Conservation (phyloP, 2,797 vertebrate genomes). For the Tinamus major region DNA sequence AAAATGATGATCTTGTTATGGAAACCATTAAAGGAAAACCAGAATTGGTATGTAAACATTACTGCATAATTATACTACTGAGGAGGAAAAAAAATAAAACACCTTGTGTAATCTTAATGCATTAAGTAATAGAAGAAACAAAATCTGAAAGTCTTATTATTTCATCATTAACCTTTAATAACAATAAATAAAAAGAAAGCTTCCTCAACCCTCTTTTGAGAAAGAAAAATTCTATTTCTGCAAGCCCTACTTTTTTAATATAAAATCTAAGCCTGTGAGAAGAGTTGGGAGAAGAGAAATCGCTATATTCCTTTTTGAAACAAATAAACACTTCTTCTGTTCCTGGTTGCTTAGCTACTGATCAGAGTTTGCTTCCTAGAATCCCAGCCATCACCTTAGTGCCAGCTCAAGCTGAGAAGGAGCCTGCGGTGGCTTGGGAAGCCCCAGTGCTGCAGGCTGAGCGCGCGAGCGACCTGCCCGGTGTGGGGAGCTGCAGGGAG, state of each 20-base stretch:
- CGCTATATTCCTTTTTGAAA: conserved; percentile 20
- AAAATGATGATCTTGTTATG: conserved; percentile 68
- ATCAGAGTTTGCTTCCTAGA: background rate
- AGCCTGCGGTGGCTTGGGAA: background rate
- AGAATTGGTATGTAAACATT: conserved; percentile 55
- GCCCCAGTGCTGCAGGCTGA: background rate
- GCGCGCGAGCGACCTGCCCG: background rate
- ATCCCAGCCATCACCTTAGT: background rate
- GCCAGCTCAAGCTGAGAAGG: background rate
- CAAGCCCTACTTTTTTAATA: conserved; percentile 14
- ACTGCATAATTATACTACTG: background rate
- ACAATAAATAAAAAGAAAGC: background rate
- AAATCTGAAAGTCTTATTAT: background rate
- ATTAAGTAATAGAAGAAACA: background rate
- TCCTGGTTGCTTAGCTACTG: conserved; percentile 34
- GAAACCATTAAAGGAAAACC: conserved; percentile 70
- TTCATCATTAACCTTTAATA: background rate
- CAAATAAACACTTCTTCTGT: background rate
- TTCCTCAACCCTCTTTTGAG: background rate
- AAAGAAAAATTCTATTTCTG: conserved; percentile 32
- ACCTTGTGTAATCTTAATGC: background rate
- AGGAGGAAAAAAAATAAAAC: background rate
- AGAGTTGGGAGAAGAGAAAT: background rate
- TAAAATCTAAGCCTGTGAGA: background rate
- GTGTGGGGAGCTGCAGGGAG: background rate